These are phyloP conservation scores for Papilio xuthus DNA, from an alignment of 1,140 invertebrate species.

Conservation along the genomic window DNA sequence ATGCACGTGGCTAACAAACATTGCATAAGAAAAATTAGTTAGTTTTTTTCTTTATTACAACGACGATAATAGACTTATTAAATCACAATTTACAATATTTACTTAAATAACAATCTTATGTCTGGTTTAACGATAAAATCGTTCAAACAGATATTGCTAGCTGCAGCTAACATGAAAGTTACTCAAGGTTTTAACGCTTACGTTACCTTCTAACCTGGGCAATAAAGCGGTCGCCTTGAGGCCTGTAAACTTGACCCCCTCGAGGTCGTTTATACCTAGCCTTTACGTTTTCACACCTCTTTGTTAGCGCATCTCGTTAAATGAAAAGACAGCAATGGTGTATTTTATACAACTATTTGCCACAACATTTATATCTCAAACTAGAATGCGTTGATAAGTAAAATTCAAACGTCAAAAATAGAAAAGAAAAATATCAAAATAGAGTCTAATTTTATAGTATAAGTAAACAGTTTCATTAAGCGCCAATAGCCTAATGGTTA, in stretches of 20 bases:
- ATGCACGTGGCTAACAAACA: not conserved
- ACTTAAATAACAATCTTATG: no score
- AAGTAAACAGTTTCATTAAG: no score
- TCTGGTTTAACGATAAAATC: not conserved
- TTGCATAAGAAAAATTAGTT: not conserved
- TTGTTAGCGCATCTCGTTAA: not conserved
- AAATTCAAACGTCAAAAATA: no score
- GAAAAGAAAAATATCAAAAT: no score
- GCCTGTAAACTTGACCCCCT: constrained; percentile 13
- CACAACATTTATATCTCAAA: not conserved
- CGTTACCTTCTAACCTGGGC: constrained; percentile 10
- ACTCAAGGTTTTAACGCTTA: constrained; percentile 19
- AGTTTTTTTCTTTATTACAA: not conserved
- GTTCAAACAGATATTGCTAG: constrained; percentile 2
- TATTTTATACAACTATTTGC: no score
- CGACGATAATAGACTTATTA: not conserved
- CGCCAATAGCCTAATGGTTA: no score
- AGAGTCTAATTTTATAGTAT: not conserved
- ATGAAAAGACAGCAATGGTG: not conserved
- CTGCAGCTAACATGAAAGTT: not conserved
- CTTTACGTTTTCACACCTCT: not conserved
- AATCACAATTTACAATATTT: not conserved
- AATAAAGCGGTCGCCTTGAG: constrained; percentile 26
- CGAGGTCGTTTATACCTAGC: not conserved
- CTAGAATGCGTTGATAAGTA: no score